Evolutionary conservation across 2,888 invertebrate genomes (phyloP).

Genomic region (Pantelozetes paolii): DNA sequence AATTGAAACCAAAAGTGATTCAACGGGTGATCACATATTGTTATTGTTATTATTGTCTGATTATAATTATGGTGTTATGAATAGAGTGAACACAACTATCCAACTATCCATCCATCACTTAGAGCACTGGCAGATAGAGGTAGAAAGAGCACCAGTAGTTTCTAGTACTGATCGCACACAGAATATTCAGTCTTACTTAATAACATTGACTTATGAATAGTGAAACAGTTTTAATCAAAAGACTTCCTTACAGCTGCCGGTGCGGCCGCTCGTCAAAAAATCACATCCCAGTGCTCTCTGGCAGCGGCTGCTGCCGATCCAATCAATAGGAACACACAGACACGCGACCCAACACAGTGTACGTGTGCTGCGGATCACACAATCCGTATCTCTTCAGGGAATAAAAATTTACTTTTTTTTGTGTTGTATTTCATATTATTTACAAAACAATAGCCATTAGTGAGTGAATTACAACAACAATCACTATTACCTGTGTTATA

Average conservation of each 20-base stretch:
- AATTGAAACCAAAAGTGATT: not conserved
- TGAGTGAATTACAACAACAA: not conserved
- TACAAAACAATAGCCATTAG: conserved; percentile 4
- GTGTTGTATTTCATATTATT: not conserved
- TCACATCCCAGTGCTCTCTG: not conserved
- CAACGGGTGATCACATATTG: not conserved
- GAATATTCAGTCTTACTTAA: not conserved
- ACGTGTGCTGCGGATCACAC: not conserved
- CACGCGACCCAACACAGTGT: not conserved
- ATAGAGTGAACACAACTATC: not conserved
- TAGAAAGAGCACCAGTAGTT: not conserved
- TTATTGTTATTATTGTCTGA: not conserved
- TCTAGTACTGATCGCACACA: not conserved
- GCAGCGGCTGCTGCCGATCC: not conserved
- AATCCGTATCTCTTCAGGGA: not conserved
- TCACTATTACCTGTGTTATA: not conserved
- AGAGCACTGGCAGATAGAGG: not conserved
- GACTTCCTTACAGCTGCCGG: conserved; percentile 12
- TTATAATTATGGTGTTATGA: not conserved
- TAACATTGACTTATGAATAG: conserved; percentile 8
- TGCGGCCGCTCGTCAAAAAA: not conserved
- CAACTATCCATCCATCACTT: not conserved
- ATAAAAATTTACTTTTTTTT: not conserved
- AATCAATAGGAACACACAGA: conserved; percentile 1
- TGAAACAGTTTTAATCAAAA: not conserved